Evolutionary conservation across 2,113 vertebrate species (phyloP), one percentile per base, ranked within the genome.

Genomic region (Pseudorectes ferrugineus): DNA sequence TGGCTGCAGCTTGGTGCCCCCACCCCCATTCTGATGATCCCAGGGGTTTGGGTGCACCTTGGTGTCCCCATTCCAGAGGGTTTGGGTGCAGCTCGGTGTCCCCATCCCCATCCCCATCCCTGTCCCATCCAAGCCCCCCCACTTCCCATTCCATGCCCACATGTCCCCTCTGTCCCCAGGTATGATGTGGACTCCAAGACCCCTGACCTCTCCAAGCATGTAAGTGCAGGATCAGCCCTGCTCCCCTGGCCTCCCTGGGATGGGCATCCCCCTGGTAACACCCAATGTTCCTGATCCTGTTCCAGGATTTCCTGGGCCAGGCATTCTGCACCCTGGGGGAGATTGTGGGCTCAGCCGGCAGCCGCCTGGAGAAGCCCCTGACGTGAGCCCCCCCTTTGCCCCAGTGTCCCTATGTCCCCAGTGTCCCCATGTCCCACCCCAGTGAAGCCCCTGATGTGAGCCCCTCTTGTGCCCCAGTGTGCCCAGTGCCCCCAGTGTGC

Each of bases 121-220:
- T 16, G 21, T 62, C 24, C 28, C 73, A 57, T 42, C 25, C 29
- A 29, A 55, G 59, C 12, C 35, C 18, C 6, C 11, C 7, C 6
- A 15, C 4, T 45, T 36, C 5, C 4, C 15, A 0, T 48, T 91
- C 89, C 19, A 9, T 10, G 1, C 26, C 55, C 28, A 23, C 1
- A 3, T 21, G 11, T 49, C 46, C n/a, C n/a, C 36, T 82, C 55
- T 45, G 11, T 35, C 80, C 91, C 95, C 96, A 99, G 99, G 87
- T 99, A 99, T 36, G 99, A 99, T 72, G 99, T 99, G 38, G 99
- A 99, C 96, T 99, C 99, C 61, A 99, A 99, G 97, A 99, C 99
- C 96, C 99, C 99, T 6, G 99, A 99, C 92, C 97, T 99, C 68
- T 99, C 99, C 88, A 99, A 99, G 98, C 99, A 99, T 13, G 99